phyloP scores from a whole-genome alignment of 2,797 vertebrate species.

The Champsocephalus esox region DNA sequence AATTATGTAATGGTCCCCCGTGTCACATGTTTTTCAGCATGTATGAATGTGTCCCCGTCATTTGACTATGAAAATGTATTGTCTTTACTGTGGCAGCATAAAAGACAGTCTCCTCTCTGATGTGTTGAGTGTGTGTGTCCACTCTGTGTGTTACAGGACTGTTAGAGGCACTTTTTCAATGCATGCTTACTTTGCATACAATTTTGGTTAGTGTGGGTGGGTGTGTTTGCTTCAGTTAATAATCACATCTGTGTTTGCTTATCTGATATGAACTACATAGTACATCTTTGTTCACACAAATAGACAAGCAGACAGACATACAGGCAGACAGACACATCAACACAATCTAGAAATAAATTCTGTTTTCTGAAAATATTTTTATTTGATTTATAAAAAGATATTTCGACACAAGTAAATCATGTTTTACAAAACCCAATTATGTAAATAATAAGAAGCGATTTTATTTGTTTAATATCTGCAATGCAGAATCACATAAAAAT shows the following conservation, averaged over 20 bases:
- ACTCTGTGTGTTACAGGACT: constrained; percentile 8
- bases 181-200: constrained; percentile 74
- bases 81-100: not conserved
- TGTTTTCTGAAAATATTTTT: constrained; percentile 37
- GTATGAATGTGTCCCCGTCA: constrained; percentile 2
- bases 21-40: constrained; percentile 1
- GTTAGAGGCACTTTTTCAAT: constrained; percentile 51
- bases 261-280: not conserved
- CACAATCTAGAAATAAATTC: not conserved
- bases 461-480: constrained; percentile 29
- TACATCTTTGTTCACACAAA: constrained; percentile 21
- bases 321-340: not conserved
- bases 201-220: constrained; percentile 21
- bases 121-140: constrained; percentile 20
- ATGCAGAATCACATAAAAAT: constrained; percentile 40
- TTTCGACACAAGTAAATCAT: constrained; percentile 43
- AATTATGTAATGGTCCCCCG: not conserved
- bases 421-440: constrained; percentile 19
- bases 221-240: constrained; percentile 16
- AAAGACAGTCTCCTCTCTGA: not conserved
- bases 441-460: not conserved
- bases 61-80: constrained; percentile 38
- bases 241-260: constrained; percentile 40
- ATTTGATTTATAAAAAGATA: constrained; percentile 44
- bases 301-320: not conserved